phyloP scores from a whole-genome alignment of 2,888 invertebrate genomes.

The Rhagophthalmus giganteus region DNA sequence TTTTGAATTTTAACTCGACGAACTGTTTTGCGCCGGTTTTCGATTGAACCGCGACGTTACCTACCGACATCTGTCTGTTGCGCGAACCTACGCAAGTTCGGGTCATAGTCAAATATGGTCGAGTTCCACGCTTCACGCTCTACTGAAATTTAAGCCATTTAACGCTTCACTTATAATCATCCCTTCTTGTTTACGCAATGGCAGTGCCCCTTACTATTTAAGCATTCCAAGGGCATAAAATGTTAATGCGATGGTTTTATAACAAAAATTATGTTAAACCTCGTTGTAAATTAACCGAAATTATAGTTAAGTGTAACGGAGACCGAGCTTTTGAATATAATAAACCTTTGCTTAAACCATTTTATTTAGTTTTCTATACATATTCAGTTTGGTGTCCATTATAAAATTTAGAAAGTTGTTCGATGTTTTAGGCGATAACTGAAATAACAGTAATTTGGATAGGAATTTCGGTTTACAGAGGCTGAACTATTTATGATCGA shows the following conservation, averaged over 20 bases:
- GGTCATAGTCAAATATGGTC: no score
- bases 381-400: neutral
- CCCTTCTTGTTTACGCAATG: constrained; percentile 27
- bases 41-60: no score
- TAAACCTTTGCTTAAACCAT: constrained; percentile 1
- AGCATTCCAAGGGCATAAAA: constrained; percentile 6
- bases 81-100: no score
- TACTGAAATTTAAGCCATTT: constrained; percentile 15
- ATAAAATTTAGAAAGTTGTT: neutral
- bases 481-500: no score
- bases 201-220: constrained; percentile 17
- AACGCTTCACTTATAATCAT: constrained; percentile 28
- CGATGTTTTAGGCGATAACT: no score
- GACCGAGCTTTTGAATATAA: constrained; percentile 2
- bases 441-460: no score
- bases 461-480: no score
- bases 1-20: neutral
- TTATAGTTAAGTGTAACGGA: constrained; percentile 8
- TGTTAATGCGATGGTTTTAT: constrained; percentile 10
- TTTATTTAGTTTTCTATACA: neutral
- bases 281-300: constrained; percentile 9
- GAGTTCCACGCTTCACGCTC: constrained; percentile 16
- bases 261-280: constrained; percentile 19
- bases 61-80: no score
- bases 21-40: neutral